These are phyloP conservation scores for Eulithis testata DNA, from an alignment of 2,888 invertebrate species.

Conservation along the genomic window DNA sequence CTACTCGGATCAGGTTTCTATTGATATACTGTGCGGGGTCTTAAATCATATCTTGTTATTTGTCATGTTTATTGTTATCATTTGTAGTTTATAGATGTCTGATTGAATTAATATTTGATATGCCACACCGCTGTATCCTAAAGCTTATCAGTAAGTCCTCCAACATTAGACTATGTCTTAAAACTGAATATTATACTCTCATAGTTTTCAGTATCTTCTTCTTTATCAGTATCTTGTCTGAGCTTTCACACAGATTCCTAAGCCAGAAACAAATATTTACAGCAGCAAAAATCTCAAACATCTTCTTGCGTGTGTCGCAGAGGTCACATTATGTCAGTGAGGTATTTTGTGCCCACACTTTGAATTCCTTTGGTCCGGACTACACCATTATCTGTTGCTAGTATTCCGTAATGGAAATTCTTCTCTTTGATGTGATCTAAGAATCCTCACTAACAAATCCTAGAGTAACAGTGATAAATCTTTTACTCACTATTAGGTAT, in stretches of 20 bases:
- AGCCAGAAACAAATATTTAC: too few relatives aligned
- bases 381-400: conserved; percentile 1
- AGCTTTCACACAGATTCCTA: too few relatives aligned
- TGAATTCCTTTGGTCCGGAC: neutral
- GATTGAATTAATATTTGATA: conserved; percentile 11
- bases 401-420: conserved; percentile 3
- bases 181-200: too few relatives aligned
- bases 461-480: conserved; percentile 21
- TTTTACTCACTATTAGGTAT: conserved; percentile 9
- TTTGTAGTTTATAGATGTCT: conserved; percentile 12
- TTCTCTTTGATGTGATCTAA: conserved; percentile 23
- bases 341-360: neutral
- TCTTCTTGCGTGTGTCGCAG: too few relatives aligned
- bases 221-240: too few relatives aligned
- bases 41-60: conserved; percentile 24
- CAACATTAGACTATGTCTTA: too few relatives aligned
- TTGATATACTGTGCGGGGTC: neutral
- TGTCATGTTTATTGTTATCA: conserved; percentile 22
- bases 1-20: conserved; percentile 21
- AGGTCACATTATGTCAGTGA: neutral
- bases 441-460: conserved; percentile 17
- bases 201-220: too few relatives aligned
- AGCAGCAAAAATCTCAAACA: too few relatives aligned
- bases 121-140: neutral
- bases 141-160: conserved; percentile 1